Evolutionary conservation across 1,140 invertebrate genomes (phyloP).

Genomic region (Drosophila bocki): DNA sequence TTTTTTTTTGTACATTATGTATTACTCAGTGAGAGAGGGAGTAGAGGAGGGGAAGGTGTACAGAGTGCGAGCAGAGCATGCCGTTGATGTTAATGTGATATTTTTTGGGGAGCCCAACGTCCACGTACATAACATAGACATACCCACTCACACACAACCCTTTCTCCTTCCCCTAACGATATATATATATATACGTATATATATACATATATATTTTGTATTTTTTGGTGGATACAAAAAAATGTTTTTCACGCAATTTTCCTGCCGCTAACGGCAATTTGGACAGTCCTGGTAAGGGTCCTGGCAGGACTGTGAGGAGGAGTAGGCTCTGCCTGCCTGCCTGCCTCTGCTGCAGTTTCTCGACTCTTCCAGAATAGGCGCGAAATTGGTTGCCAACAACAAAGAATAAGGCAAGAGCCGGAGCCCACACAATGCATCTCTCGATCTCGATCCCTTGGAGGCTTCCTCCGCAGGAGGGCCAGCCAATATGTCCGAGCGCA

Average conservation of each 20-base stretch:
- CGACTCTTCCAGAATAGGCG: slow-evolving; percentile 4
- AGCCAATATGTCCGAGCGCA: not conserved
- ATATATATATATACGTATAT: not conserved
- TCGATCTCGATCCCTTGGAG: slow-evolving; percentile 1
- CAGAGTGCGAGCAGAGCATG: slow-evolving; percentile 20
- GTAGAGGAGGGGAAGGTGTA: not conserved
- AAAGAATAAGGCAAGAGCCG: not conserved
- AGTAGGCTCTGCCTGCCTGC: not conserved
- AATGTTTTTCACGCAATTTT: slow-evolving; percentile 53
- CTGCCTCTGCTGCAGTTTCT: not conserved
- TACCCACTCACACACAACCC: not conserved
- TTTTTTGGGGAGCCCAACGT: slow-evolving; percentile 39
- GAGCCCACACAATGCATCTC: not conserved
- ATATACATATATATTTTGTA: slow-evolving; percentile 4
- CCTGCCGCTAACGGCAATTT: slow-evolving; percentile 32
- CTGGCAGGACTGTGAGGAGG: not conserved
- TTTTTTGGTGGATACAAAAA: slow-evolving; percentile 11
- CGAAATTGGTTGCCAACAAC: slow-evolving; percentile 6
- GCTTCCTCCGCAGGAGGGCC: not conserved
- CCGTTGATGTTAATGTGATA: slow-evolving; percentile 68
- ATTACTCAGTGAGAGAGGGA: slow-evolving; percentile 4
- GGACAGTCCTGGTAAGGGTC: not conserved
- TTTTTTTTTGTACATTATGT: slow-evolving; percentile 48
- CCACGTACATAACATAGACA: slow-evolving; percentile 38
- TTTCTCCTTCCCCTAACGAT: not conserved